These are phyloP conservation scores for Bubo scandiacus DNA, from an alignment of 2,113 vertebrate genomes.

Conservation along the genomic window DNA sequence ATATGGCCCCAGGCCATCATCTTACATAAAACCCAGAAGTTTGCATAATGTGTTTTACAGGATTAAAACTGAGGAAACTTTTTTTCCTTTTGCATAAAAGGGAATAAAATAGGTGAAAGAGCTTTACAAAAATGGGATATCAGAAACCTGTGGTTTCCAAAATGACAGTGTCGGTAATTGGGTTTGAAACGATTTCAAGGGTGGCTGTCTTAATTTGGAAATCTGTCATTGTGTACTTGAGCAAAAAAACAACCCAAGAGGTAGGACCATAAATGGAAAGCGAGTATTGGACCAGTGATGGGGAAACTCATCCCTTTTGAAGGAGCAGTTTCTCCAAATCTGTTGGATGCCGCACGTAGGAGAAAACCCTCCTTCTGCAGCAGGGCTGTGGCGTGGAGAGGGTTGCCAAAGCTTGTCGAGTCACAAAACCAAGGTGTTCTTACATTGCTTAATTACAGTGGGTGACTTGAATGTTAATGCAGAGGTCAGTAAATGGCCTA, in stretches of 20 bases:
- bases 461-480: not conserved
- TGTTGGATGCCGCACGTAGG: not conserved
- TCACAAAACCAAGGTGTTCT: not conserved
- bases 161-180: not conserved
- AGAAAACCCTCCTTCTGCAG: not conserved
- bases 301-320: not conserved
- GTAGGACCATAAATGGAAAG: not conserved
- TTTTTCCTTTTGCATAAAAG: not conserved
- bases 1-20: not conserved
- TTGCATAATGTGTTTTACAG: conserved; percentile 26
- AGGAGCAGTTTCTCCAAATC: not conserved
- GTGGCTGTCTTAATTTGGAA: not conserved
- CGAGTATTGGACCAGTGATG: rapidly evolving
- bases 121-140: not conserved
- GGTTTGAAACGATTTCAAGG: not conserved
- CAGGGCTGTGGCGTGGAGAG: not conserved
- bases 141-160: not conserved
- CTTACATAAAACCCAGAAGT: not conserved
- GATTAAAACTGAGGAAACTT: not conserved
- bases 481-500: not conserved
- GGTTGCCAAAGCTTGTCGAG: not conserved
- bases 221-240: rapidly evolving
- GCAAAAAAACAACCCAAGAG: not conserved
- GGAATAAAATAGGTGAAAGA: not conserved
- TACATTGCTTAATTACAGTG: not conserved